Evolutionary conservation across 1,140 invertebrate genomes (phyloP).

Genomic region (Chymomyza costata): DNA sequence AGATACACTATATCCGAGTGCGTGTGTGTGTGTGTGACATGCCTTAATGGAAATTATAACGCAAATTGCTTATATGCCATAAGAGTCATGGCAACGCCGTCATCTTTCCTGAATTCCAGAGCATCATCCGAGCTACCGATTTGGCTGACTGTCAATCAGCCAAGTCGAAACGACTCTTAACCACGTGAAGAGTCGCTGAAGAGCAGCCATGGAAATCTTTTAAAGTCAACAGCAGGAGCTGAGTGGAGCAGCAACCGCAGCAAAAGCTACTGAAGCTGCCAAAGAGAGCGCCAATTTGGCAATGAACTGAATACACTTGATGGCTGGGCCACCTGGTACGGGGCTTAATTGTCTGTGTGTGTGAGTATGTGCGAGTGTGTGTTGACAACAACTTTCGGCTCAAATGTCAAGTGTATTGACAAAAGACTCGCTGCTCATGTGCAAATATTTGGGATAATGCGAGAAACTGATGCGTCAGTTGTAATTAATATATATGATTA

Average conservation of each 20-base stretch:
- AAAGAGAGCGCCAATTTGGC: too few relatives aligned
- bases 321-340: too few relatives aligned
- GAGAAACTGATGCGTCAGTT: constrained; percentile 16
- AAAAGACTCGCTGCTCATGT: constrained; percentile 16
- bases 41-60: constrained; percentile 43
- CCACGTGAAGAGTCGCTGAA: background rate
- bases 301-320: too few relatives aligned
- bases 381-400: constrained; percentile 17
- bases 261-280: too few relatives aligned
- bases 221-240: constrained; percentile 13
- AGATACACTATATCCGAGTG: background rate
- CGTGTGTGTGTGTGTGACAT: constrained; percentile 9
- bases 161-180: background rate
- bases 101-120: too few relatives aligned
- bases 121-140: too few relatives aligned
- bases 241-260: constrained; percentile 3
- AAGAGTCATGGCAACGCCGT: constrained; percentile 24
- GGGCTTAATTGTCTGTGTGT: too few relatives aligned
- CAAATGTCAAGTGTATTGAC: constrained; percentile 36
- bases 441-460: constrained; percentile 12
- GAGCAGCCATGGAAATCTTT: background rate
- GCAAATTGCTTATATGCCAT: constrained; percentile 48
- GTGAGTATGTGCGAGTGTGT: background rate
- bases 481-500: constrained; percentile 60
- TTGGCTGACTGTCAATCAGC: constrained; percentile 4